phyloP scores from a whole-genome alignment of 1,140 invertebrate genomes.

The silkworm (Bombyx mori) region DNA sequence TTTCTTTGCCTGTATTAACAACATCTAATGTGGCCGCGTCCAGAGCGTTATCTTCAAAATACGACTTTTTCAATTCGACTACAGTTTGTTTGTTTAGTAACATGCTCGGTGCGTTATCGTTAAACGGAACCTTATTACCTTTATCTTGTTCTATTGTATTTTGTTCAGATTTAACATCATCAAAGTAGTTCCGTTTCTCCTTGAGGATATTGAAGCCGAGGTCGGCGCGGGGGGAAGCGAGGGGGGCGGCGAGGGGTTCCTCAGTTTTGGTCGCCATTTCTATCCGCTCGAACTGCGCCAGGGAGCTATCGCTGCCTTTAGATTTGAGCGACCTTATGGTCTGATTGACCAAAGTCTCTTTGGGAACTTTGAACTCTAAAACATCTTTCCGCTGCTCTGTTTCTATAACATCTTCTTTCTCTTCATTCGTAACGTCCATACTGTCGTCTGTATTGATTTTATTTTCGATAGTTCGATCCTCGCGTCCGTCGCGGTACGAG shows the following conservation, averaged over 20 bases:
- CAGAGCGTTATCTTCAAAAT: slow-evolving; percentile 21
- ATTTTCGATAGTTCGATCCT: too few species aligned
- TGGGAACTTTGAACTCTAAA: background rate
- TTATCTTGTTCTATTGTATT: too few species aligned
- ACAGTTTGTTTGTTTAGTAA: too few species aligned
- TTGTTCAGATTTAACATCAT: too few species aligned
- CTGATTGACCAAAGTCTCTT: slow-evolving; percentile 20
- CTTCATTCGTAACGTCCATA: background rate
- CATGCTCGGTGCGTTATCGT: too few species aligned
- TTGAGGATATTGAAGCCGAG: too few species aligned
- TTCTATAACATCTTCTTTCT: slow-evolving; percentile 4
- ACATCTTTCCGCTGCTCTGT: background rate
- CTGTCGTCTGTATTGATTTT: too few species aligned
- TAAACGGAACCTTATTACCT: too few species aligned
- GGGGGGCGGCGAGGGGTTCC: too few species aligned
- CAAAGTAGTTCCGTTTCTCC: too few species aligned
- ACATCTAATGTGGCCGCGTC: slow-evolving; percentile 2
- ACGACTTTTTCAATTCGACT: slow-evolving; percentile 19
- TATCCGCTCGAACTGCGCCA: slow-evolving; percentile 48
- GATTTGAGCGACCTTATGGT: slow-evolving; percentile 17
- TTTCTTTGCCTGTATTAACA: slow-evolving; percentile 14
- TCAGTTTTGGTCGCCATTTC: slow-evolving; percentile 30
- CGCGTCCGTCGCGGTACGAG: too few species aligned
- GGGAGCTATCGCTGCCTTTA: slow-evolving; percentile 29
- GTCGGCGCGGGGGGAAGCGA: too few species aligned